Conservation (phyloP, 2,113 vertebrate genomes). For the Entelurus aequoreus region DNA sequence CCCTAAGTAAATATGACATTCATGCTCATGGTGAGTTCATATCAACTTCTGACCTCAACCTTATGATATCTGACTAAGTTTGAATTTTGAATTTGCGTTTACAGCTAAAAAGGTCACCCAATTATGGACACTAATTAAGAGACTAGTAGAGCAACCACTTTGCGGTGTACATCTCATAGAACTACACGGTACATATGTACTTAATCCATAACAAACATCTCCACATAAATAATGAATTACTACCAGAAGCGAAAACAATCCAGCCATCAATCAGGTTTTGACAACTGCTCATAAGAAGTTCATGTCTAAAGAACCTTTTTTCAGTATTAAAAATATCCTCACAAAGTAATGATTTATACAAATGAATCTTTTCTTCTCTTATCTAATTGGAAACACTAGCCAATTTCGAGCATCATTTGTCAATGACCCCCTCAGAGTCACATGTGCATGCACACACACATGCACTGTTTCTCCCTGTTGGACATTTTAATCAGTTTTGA, state of each 20-base stretch:
- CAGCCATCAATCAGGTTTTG: background rate
- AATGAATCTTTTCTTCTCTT: slow-evolving; percentile 54
- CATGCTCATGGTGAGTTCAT: no score
- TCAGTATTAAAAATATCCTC: slow-evolving; percentile 62
- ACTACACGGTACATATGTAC: no score
- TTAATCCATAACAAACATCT: background rate
- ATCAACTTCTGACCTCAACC: no score
- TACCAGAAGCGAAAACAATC: slow-evolving; percentile 6
- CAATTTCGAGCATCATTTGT: slow-evolving; percentile 63
- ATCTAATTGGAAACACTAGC: slow-evolving; percentile 62
- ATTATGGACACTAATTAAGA: no score
- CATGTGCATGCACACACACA: slow-evolving; percentile 19
- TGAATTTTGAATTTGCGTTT: no score
- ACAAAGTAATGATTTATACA: slow-evolving; percentile 63
- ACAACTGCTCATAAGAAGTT: slow-evolving; percentile 14
- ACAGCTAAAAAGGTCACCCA: no score
- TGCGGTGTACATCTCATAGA: no score
- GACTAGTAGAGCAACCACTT: no score
- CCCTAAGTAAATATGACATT: no score
- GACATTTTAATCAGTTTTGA: slow-evolving; percentile 69
- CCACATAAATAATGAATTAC: background rate
- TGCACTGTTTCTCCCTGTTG: slow-evolving; percentile 16
- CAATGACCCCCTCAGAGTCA: slow-evolving; percentile 57
- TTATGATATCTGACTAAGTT: no score
- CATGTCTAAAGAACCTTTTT: slow-evolving; percentile 34